Percentiles rank a stretch among this genome's conserved stretches.
phyloP scores from a whole-genome alignment of 1,140 invertebrate genomes.

The Uloborus diversus region DNA sequence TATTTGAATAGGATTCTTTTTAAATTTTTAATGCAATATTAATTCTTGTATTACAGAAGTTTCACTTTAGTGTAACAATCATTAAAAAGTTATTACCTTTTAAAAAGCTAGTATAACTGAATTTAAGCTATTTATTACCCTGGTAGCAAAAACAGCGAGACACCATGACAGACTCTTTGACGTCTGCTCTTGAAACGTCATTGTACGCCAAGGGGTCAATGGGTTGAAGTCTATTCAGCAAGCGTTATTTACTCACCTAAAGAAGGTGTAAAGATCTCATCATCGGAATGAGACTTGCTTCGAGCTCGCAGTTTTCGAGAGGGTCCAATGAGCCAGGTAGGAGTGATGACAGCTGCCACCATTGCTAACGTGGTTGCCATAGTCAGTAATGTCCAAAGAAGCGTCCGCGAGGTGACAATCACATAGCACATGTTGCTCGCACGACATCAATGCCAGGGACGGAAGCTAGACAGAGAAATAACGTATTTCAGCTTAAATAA shows the following conservation, averaged over 20 bases:
- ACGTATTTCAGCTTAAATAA: neutral
- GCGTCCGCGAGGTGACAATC: slow-evolving; percentile 80
- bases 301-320: slow-evolving; percentile 65
- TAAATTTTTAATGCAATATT: too few relatives aligned
- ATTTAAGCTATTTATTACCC: too few relatives aligned
- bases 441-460: neutral
- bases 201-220: too few relatives aligned
- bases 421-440: slow-evolving; percentile 73
- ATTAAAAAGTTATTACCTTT: too few relatives aligned
- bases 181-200: too few relatives aligned
- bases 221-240: too few relatives aligned
- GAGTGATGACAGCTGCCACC: slow-evolving; percentile 79
- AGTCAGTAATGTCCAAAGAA: slow-evolving; percentile 81
- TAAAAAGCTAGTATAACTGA: too few relatives aligned
- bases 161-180: too few relatives aligned
- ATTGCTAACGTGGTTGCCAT: slow-evolving; percentile 78
- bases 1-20: too few relatives aligned
- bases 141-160: too few relatives aligned
- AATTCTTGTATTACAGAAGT: too few relatives aligned
- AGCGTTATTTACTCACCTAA: slow-evolving; percentile 44
- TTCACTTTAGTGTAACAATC: too few relatives aligned
- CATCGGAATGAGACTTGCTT: slow-evolving; percentile 16
- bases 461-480: neutral
- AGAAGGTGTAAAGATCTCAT: slow-evolving; percentile 33
- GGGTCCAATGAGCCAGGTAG: slow-evolving; percentile 79